Percentiles rank a stretch among this genome's conserved stretches.
phyloP scores from a whole-genome alignment of 2,888 invertebrate species.

The Agrypnus murinus region DNA sequence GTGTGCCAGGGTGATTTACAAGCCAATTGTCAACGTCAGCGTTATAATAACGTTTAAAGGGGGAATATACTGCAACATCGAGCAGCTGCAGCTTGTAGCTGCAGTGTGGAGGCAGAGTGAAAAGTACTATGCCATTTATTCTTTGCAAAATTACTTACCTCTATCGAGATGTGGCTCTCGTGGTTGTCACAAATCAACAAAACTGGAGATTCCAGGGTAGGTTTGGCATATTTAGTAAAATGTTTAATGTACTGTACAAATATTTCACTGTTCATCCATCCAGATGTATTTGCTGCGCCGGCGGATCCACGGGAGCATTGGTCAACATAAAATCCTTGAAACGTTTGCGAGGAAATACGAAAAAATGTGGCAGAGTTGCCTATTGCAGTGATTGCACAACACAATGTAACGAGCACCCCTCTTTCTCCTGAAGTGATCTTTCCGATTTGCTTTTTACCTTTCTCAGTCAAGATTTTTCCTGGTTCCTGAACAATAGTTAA shows the following conservation, averaged over 20 bases:
- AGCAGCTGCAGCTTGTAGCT: background rate
- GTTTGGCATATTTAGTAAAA: background rate
- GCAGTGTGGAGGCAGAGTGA: slow-evolving; percentile 4
- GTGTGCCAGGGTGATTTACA: background rate
- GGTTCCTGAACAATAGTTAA: background rate
- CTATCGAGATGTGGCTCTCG: background rate
- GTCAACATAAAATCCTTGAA: background rate
- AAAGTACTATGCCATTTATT: background rate
- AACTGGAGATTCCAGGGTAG: background rate
- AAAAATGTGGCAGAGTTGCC: background rate
- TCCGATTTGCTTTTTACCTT: background rate
- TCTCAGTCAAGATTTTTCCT: background rate
- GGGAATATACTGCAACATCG: background rate
- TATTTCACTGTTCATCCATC: background rate
- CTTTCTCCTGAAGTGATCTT: background rate
- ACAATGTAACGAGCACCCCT: background rate
- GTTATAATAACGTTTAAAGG: background rate
- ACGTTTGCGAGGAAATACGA: background rate
- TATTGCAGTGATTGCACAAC: background rate
- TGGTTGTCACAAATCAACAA: background rate
- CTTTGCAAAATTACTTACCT: background rate
- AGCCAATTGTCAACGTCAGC: background rate
- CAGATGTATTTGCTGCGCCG: background rate
- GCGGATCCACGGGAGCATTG: background rate
- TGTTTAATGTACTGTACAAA: background rate